phyloP scores from a whole-genome alignment of 2,888 invertebrate species.

The Xestobium rufovillosum region DNA sequence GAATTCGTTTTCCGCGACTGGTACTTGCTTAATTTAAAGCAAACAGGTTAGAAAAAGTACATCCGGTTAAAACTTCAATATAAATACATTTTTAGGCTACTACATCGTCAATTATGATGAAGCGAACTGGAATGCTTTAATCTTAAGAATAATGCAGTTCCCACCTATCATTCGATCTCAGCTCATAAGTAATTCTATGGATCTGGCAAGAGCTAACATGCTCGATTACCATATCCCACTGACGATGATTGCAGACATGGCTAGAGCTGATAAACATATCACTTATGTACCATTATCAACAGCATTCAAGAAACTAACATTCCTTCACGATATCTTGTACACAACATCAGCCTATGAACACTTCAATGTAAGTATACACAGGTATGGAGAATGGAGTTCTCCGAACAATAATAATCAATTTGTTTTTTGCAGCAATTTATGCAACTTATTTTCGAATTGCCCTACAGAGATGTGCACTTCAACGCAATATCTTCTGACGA shows the following conservation, averaged over 20 bases:
- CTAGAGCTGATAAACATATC: conserved; percentile 40
- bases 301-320: conserved; percentile 51
- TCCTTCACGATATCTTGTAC: conserved; percentile 50
- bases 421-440: no score
- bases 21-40: conserved; percentile 57
- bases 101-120: conserved; percentile 60
- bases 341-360: conserved; percentile 53
- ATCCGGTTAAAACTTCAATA: conserved; percentile 35
- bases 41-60: conserved; percentile 51
- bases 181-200: conserved; percentile 60
- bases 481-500: no score
- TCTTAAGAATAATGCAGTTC: conserved; percentile 46
- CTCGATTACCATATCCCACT: conserved; percentile 52
- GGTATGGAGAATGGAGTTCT: no score
- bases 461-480: no score
- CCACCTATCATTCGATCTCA: conserved; percentile 58
- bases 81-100: no score
- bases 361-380: conserved; percentile 46
- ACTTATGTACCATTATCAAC: conserved; percentile 54
- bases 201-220: conserved; percentile 50
- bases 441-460: no score
- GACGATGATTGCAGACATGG: conserved; percentile 46
- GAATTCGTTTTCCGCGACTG: conserved; percentile 43
- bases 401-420: conserved; percentile 6
- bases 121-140: conserved; percentile 51